phyloP scores from a whole-genome alignment of 2,113 vertebrate species.

The Platycercus adscitus region DNA sequence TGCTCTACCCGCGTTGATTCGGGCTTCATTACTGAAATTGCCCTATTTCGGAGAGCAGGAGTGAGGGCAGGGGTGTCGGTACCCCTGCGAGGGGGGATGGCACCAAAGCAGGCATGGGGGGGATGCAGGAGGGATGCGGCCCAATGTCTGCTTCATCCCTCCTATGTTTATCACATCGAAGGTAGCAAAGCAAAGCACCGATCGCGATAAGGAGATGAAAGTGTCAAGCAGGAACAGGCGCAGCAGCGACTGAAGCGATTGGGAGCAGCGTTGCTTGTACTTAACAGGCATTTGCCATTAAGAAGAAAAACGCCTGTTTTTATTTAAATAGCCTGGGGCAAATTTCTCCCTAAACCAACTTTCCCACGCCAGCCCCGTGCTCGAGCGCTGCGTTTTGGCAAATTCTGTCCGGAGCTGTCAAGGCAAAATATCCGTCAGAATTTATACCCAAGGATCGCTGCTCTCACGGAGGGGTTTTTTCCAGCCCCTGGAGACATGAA shows the following conservation, averaged over 20 bases:
- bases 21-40: background rate
- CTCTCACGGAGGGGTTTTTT: slow-evolving; percentile 69
- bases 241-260: background rate
- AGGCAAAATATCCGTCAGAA: slow-evolving; percentile 62
- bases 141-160: background rate
- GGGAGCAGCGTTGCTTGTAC: background rate
- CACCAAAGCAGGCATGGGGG: background rate
- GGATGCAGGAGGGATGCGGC: background rate
- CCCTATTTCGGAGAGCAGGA: background rate
- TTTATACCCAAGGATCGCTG: slow-evolving; percentile 54
- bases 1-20: background rate
- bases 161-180: background rate
- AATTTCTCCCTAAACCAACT: slow-evolving; percentile 73
- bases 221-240: background rate
- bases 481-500: slow-evolving; percentile 74
- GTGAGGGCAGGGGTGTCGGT: background rate
- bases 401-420: slow-evolving; percentile 75
- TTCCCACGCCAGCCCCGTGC: slow-evolving; percentile 81
- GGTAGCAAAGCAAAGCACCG: slow-evolving; percentile 13
- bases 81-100: background rate
- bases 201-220: slow-evolving; percentile 23
- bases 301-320: slow-evolving; percentile 70
- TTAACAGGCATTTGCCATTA: slow-evolving; percentile 65
- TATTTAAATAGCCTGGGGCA: slow-evolving; percentile 78
- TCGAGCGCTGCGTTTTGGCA: slow-evolving; percentile 75